A percentile compares a stretch with the other conserved stretches of the same genome.
These are phyloP conservation scores for Rhinichthys osculus DNA, from an alignment of 2,797 vertebrate species.

Conservation along the genomic window DNA sequence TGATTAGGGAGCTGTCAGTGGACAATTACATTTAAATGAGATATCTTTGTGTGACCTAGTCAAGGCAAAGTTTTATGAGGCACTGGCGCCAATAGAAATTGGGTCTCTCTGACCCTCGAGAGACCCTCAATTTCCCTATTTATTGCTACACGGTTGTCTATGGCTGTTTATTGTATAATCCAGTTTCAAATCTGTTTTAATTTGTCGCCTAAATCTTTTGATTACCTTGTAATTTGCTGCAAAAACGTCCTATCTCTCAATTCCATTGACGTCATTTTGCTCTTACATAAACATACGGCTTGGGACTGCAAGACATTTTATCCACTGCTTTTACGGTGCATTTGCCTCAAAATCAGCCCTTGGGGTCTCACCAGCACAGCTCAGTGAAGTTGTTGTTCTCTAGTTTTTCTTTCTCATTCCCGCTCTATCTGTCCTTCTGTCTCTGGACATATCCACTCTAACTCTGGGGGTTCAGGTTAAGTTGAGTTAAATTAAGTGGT, in stretches of 20 bases:
- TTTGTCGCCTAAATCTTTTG: not conserved
- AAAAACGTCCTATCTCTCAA: constrained; percentile 34
- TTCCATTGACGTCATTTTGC: constrained; percentile 61
- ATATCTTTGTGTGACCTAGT: constrained; percentile 25
- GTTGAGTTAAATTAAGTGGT: constrained; percentile 23
- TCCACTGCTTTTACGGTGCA: not conserved
- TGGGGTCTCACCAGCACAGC: not conserved
- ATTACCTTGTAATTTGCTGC: not conserved
- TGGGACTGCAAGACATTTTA: not conserved
- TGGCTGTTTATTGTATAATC: not conserved
- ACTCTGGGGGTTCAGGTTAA: constrained; percentile 31
- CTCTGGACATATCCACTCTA: not conserved
- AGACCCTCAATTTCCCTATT: not conserved
- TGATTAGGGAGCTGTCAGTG: not conserved
- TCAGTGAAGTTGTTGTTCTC: constrained; percentile 21
- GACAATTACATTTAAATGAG: not conserved
- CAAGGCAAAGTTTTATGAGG: not conserved
- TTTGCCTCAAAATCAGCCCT: constrained; percentile 23
- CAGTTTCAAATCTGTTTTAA: not conserved
- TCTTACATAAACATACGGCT: constrained; percentile 65
- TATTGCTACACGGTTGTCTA: not conserved
- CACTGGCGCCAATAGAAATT: not conserved
- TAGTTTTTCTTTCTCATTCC: not conserved
- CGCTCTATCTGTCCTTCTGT: not conserved
- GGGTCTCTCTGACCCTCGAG: not conserved